Base-by-base conservation (phyloP, 2,113 vertebrate species). In the Caracal caracal region DNA sequence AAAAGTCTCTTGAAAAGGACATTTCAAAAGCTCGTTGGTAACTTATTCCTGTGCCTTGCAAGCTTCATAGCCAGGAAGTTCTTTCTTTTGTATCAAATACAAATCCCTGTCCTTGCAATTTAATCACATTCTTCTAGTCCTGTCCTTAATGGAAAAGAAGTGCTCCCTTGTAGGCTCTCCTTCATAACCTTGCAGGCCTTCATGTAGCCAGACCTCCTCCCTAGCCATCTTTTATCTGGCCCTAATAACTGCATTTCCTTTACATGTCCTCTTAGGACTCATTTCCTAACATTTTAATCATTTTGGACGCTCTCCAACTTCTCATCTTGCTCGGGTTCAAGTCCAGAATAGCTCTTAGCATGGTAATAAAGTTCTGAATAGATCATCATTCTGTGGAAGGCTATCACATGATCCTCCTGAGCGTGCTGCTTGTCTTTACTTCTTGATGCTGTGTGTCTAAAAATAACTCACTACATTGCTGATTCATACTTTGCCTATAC, bases 241-340 rank as follows among this genome's bases (percentile, higher is more conserved):
- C 63, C 92, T 26, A 90, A 61, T 93, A 85, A 87, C 78, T 9
- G 33, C 26, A 24, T 93, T 96, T 97, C 82, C 70, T 94, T 75
- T 90, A 0, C 1, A 3, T 3, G 53, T 75, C 43, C 94, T 90
- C 90, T 2, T 16, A 81, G 88, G 94, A 80, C 71, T 75, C 47
- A 2, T 49, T 82, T 94, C 63, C 59, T 53, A 53, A 40, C 28
- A 3, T 82, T 93, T 93, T 75, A 51, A 78, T 92, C 49, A 19
- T 88, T 89, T 89, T 93, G 93, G 91, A 78, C 0, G 0, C 22
- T 68, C 0, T 92, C 68, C 91, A 93, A 3, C 26, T 71, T 90
- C 66, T 65, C 16, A 40, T 86, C 88, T 56, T 93, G 59, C 43
- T 82, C 37, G 78, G 81, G 65, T 96, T 96, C n/a, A 78, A 7